Conservation (phyloP, 2,888 invertebrate species). For the Leucozona laternaria region DNA sequence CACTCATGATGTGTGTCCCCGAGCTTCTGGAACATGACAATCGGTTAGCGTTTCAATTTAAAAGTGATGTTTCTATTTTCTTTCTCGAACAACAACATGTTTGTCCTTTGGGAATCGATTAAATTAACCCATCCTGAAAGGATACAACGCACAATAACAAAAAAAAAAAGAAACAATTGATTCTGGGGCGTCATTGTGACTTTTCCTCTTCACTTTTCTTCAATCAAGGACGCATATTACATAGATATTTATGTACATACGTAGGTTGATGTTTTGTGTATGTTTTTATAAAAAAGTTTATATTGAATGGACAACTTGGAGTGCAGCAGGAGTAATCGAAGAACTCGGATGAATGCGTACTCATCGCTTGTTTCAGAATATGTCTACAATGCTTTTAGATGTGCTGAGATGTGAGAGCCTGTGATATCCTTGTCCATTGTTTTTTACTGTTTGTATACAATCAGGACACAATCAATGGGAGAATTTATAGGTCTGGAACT, state of each 20-base stretch:
- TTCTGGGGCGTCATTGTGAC: background rate
- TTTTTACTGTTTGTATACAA: background rate
- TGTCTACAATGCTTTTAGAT: background rate
- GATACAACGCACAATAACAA: background rate
- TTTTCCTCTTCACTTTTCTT: conserved; percentile 14
- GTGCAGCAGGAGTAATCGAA: conserved; percentile 9
- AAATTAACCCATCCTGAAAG: conserved; percentile 15
- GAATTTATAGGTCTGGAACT: conserved; percentile 10
- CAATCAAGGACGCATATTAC: conserved; percentile 10
- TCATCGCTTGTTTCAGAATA: background rate
- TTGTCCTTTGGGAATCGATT: conserved; percentile 13
- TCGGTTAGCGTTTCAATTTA: conserved; percentile 18
- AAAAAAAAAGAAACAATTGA: background rate
- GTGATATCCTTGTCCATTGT: background rate
- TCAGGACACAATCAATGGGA: conserved; percentile 9
- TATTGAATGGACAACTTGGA: conserved; percentile 2
- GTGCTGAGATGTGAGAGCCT: background rate
- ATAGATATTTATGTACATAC: background rate
- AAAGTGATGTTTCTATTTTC: conserved; percentile 14
- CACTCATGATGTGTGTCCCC: background rate
- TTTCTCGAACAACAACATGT: background rate
- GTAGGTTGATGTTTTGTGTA: no score
- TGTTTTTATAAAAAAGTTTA: no score
- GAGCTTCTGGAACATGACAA: conserved; percentile 15
- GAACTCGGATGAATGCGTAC: conserved; percentile 22